Percentiles rank a stretch among this genome's conserved stretches.
Evolutionary conservation across 1,140 invertebrate genomes (phyloP).

Genomic region (Euschistus heros): DNA sequence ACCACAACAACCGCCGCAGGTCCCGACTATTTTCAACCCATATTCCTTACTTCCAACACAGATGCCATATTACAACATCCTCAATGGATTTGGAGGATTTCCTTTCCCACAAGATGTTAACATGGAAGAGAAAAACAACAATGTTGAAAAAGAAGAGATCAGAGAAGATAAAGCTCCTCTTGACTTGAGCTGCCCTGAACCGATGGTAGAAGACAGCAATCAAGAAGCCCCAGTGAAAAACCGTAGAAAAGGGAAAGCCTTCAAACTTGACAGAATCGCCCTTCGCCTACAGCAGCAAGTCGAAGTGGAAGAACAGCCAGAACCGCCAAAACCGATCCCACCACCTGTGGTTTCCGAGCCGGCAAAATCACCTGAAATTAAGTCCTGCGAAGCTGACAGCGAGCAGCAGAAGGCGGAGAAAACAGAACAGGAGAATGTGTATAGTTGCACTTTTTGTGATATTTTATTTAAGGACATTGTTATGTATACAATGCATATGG

Average conservation of each 20-base stretch:
- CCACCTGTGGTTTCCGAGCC: background rate
- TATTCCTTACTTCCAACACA: constrained; percentile 28
- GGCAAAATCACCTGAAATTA: constrained; percentile 14
- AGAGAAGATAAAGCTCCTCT: constrained; percentile 26
- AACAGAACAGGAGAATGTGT: constrained; percentile 31
- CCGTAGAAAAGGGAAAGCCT: constrained; percentile 66
- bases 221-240: constrained; percentile 43
- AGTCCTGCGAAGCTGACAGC: constrained; percentile 19
- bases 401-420: constrained; percentile 12
- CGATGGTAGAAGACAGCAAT: background rate
- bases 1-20: background rate
- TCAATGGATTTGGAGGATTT: constrained; percentile 24
- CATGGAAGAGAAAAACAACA: constrained; percentile 26
- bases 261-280: constrained; percentile 45
- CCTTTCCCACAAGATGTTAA: constrained; percentile 19
- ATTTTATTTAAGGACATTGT: constrained; percentile 81
- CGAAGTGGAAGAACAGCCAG: constrained; percentile 36
- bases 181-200: constrained; percentile 28
- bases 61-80: constrained; percentile 26
- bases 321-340: constrained; percentile 19
- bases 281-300: constrained; percentile 29
- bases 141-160: constrained; percentile 18
- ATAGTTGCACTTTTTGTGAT: constrained; percentile 75
- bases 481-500: constrained; percentile 93
- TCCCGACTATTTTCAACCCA: constrained; percentile 19